Evolutionary conservation across 2,888 invertebrate species (phyloP).

Genomic region (Allacma fusca): DNA sequence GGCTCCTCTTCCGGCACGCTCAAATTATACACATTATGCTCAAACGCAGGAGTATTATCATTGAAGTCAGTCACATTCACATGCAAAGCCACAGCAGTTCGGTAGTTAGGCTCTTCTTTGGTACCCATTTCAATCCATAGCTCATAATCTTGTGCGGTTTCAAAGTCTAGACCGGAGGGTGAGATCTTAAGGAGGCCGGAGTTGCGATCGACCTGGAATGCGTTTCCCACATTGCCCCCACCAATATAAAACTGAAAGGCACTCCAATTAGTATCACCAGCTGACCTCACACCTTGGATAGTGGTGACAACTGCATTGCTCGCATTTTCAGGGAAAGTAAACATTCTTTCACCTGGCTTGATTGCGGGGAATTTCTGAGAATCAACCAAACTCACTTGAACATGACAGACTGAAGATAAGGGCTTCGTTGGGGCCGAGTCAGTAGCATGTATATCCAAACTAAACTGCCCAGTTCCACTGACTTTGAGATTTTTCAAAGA

Average conservation of each 20-base stretch:
- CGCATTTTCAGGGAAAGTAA: slow-evolving; percentile 81
- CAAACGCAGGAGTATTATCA: slow-evolving; percentile 88
- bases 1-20: slow-evolving; percentile 84
- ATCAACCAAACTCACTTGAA: slow-evolving; percentile 80
- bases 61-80: slow-evolving; percentile 94
- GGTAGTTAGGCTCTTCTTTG: slow-evolving; percentile 80
- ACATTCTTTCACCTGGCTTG: slow-evolving; percentile 66
- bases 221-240: slow-evolving; percentile 91
- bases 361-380: slow-evolving; percentile 83
- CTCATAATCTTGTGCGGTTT: slow-evolving; percentile 82
- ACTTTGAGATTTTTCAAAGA: slow-evolving; percentile 74
- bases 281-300: slow-evolving; percentile 47
- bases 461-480: slow-evolving; percentile 67
- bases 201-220: slow-evolving; percentile 79
- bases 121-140: slow-evolving; percentile 92
- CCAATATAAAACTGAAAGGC: slow-evolving; percentile 82
- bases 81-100: slow-evolving; percentile 79
- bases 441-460: slow-evolving; percentile 78
- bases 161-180: slow-evolving; percentile 82
- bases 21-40: slow-evolving; percentile 81
- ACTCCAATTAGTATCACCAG: not conserved
- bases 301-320: slow-evolving; percentile 62
- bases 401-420: slow-evolving; percentile 76
- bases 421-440: slow-evolving; percentile 77
- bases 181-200: slow-evolving; percentile 84